Evolutionary conservation across 1,140 invertebrate species (phyloP), one percentile per base, ranked within the genome.

Genomic region (Drosophila oshimai): DNA sequence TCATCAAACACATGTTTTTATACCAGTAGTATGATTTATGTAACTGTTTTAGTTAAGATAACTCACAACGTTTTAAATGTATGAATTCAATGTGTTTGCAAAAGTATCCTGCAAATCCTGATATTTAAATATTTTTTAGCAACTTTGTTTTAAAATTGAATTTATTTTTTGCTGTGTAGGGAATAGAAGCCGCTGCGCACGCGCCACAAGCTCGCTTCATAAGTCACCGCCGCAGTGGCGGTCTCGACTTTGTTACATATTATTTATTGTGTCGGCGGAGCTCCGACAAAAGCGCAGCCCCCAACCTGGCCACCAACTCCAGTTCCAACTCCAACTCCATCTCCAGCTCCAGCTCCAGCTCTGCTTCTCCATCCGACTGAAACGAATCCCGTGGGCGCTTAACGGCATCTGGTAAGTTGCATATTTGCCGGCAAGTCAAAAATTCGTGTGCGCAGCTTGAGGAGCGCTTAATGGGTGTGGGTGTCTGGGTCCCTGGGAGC

Each of bases 191-290:
- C 46, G 54, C 46, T 12, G 33, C 70, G 65, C 80, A 84, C 80
- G 80, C 80, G 80, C 80, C 80, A 75, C 31, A 39, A 72, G 73
- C 71, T 69, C 55, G 58, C 71, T 72, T 72, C 75, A 84, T 84
- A 84, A 86, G 74, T 86, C 72, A 84, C 46, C 37, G 71, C 45
- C 50, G 67, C 49, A 24, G 44, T 41, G 58, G 61, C 76, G 71
- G 75, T 81, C 74, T 71, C 60, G 79, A 73, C 74, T 87, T 87
- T 87, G 81, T 87, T 87, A 87, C 83, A 87, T 87, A 87, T 87
- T 87, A 87, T 87, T 87, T 87, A 87, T 87, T 87, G 42, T 86
- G 50, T 57, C 54, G 79, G 62, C 61, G 34, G 20, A 29, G 58
- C 62, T 15, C 61, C 42, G 44, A 47, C 31, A 24, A 57, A 29